phyloP scores from a whole-genome alignment of 2,888 invertebrate species.

The Gymnosoma rotundatum region DNA sequence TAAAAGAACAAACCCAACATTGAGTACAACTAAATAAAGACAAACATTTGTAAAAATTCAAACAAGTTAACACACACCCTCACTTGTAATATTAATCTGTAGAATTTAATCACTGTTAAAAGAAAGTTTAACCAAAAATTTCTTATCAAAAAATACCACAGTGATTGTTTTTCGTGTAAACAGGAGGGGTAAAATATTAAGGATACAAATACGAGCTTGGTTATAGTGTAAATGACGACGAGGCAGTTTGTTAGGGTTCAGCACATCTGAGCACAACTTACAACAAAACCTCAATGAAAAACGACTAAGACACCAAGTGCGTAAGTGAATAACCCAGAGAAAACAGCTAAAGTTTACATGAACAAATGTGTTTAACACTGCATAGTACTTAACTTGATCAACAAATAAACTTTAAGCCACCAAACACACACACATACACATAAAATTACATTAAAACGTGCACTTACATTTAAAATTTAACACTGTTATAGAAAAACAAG shows the following conservation, averaged over 20 bases:
- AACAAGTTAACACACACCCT: background rate
- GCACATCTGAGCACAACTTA: constrained; percentile 19
- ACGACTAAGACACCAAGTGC: constrained; percentile 48
- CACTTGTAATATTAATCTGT: constrained; percentile 47
- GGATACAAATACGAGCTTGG: background rate
- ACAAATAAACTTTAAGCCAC: constrained; percentile 55
- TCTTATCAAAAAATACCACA: constrained; percentile 14
- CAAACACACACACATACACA: background rate
- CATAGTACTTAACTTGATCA: constrained; percentile 23
- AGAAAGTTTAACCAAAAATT: constrained; percentile 59
- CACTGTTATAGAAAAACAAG: constrained; percentile 40
- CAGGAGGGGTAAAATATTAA: background rate
- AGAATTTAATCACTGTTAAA: constrained; percentile 66
- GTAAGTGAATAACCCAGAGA: constrained; percentile 48
- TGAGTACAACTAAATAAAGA: constrained; percentile 1
- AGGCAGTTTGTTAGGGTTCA: background rate
- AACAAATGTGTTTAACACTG: constrained; percentile 18
- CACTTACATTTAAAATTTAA: constrained; percentile 9
- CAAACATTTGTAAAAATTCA: constrained; percentile 18
- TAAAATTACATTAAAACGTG: constrained; percentile 4
- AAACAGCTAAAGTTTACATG: constrained; percentile 1
- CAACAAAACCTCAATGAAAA: constrained; percentile 54
- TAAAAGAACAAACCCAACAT: constrained; percentile 14
- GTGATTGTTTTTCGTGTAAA: constrained; percentile 22
- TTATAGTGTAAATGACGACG: background rate